phyloP scores from a whole-genome alignment of 2,888 invertebrate genomes.

The Allolobophora icterica region DNA sequence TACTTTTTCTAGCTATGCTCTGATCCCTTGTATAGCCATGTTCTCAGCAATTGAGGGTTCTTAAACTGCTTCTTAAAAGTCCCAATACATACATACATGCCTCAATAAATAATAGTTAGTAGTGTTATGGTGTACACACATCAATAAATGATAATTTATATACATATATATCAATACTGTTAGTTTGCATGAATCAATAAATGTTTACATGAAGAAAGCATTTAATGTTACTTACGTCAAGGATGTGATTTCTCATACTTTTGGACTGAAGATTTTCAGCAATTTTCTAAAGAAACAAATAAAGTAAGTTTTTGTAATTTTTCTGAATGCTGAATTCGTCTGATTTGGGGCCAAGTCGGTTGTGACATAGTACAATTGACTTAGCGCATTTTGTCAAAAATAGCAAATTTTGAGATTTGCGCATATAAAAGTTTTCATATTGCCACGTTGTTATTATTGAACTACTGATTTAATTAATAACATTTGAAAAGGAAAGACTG shows the following conservation, averaged over 20 bases:
- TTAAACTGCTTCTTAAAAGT: too few species aligned
- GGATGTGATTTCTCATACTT: conserved; percentile 82
- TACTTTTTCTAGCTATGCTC: too few species aligned
- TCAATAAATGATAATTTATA: background rate
- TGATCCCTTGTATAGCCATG: too few species aligned
- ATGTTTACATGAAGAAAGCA: background rate
- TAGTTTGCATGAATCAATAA: background rate
- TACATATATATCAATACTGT: background rate
- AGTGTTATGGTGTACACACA: too few species aligned
- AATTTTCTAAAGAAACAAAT: conserved; percentile 53
- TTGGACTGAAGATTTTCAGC: conserved; percentile 83
- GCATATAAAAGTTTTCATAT: background rate
- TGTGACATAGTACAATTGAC: background rate
- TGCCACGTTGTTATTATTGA: background rate
- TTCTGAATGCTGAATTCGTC: background rate
- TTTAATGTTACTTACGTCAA: conserved; percentile 68
- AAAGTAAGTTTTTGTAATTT: background rate
- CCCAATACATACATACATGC: too few species aligned
- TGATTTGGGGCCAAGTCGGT: background rate
- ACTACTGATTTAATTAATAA: too few species aligned
- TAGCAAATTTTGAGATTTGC: background rate
- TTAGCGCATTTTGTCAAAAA: background rate
- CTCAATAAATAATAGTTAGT: too few species aligned
- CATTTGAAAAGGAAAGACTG: too few species aligned
- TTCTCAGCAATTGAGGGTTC: too few species aligned